Conservation (phyloP, 2,888 invertebrate species). For the Oxycera nigricornis region DNA sequence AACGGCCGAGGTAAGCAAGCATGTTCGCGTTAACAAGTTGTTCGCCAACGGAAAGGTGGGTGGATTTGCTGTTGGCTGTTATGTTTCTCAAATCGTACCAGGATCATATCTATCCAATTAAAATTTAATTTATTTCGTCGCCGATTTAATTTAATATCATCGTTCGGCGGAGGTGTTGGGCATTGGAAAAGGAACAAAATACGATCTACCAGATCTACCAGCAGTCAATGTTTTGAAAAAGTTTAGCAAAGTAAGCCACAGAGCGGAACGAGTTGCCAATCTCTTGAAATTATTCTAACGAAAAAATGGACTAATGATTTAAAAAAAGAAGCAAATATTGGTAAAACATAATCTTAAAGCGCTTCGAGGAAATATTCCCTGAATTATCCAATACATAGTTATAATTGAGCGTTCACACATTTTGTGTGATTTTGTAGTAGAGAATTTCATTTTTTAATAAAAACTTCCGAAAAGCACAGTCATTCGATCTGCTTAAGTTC, state of each 20-base stretch:
- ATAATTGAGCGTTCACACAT: no score
- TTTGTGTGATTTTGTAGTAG: no score
- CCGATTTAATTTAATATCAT: slow-evolving; percentile 48
- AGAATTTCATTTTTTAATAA: no score
- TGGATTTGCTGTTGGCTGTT: slow-evolving; percentile 30
- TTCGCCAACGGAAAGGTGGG: slow-evolving; percentile 43
- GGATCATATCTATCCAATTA: slow-evolving; percentile 59
- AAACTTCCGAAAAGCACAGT: no score
- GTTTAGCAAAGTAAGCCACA: background rate
- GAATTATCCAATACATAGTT: no score
- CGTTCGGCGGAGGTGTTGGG: background rate
- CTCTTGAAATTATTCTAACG: no score
- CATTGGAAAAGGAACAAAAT: slow-evolving; percentile 4
- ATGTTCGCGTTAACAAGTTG: slow-evolving; percentile 59
- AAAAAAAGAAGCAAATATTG: no score
- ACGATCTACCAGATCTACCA: slow-evolving; percentile 2
- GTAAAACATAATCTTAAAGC: no score
- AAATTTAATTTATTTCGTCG: slow-evolving; percentile 60
- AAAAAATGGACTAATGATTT: no score
- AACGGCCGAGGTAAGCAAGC: slow-evolving; percentile 49
- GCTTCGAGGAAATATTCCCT: no score
- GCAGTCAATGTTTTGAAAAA: background rate
- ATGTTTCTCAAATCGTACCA: slow-evolving; percentile 45
- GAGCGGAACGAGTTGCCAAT: no score
- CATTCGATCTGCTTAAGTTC: no score